Conservation (phyloP, 2,888 invertebrate species). For the Trissoscelio sp. region DNA sequence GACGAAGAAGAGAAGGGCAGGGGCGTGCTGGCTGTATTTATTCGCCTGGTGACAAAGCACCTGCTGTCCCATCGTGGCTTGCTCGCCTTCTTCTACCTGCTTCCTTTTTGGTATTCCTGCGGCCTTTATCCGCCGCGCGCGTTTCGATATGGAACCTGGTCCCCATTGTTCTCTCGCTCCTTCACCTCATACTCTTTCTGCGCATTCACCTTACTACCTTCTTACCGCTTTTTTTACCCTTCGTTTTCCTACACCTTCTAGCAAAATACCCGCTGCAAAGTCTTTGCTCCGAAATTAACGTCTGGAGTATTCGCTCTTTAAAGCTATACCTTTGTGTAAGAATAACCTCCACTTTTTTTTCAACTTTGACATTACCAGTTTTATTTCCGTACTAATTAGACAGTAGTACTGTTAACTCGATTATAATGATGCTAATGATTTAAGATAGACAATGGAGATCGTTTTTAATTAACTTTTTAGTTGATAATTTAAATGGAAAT, state of each 20-base stretch:
- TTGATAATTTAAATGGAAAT: neutral
- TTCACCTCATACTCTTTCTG: slow-evolving; percentile 71
- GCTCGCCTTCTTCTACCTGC: slow-evolving; percentile 72
- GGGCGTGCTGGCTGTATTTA: slow-evolving; percentile 79
- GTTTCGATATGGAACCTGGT: slow-evolving; percentile 77
- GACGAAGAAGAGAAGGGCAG: slow-evolving; percentile 71
- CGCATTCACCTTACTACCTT: slow-evolving; percentile 42
- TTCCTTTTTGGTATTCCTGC: slow-evolving; percentile 70
- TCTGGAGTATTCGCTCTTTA: slow-evolving; percentile 26
- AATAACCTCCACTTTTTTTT: slow-evolving; percentile 12
- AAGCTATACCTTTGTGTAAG: slow-evolving; percentile 36
- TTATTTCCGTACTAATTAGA: neutral
- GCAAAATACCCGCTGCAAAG: slow-evolving; percentile 43
- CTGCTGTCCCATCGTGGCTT: slow-evolving; percentile 79
- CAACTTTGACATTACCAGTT: slow-evolving; percentile 1
- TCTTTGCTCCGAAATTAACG: slow-evolving; percentile 59
- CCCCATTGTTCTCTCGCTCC: slow-evolving; percentile 78
- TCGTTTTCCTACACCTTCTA: slow-evolving; percentile 63
- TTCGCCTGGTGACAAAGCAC: slow-evolving; percentile 82
- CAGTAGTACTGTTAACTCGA: no score
- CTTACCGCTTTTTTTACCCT: slow-evolving; percentile 63
- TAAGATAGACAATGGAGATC: no score
- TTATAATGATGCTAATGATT: no score
- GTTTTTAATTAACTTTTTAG: no score
- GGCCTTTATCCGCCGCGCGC: slow-evolving; percentile 71